A percentile compares a stretch with the other conserved stretches of the same genome.
These are phyloP conservation scores for Tapirus terrestris DNA, from an alignment of 2,113 vertebrate species.

Conservation along the genomic window DNA sequence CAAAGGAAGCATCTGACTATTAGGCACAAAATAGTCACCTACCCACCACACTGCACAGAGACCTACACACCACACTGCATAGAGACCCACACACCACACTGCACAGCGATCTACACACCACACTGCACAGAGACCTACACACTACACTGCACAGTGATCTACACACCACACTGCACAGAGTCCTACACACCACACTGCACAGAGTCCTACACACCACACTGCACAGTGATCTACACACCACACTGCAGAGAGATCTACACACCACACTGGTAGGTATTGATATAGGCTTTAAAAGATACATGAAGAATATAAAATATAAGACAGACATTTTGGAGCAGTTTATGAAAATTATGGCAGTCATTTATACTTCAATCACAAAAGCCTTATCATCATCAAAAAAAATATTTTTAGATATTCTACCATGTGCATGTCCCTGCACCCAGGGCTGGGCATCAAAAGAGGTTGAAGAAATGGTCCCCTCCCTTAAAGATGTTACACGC, in stretches of 20 bases:
- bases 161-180: not conserved
- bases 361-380: not conserved
- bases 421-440: not conserved
- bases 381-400: not conserved
- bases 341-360: not conserved
- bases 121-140: not conserved
- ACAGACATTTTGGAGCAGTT: not conserved
- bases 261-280: not conserved
- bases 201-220: not conserved
- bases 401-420: not conserved
- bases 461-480: not conserved
- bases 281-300: not conserved
- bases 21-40: not conserved
- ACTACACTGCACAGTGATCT: not conserved
- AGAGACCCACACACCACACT: not conserved
- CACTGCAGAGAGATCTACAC: not conserved
- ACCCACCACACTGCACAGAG: not conserved
- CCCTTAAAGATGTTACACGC: not conserved
- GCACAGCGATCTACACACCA: not conserved
- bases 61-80: not conserved
- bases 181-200: not conserved
- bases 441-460: not conserved
- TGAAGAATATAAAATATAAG: not conserved
- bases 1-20: not conserved
- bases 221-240: not conserved